Evolutionary conservation across 1,140 invertebrate genomes (phyloP).

Genomic region (Micrasema minimum): DNA sequence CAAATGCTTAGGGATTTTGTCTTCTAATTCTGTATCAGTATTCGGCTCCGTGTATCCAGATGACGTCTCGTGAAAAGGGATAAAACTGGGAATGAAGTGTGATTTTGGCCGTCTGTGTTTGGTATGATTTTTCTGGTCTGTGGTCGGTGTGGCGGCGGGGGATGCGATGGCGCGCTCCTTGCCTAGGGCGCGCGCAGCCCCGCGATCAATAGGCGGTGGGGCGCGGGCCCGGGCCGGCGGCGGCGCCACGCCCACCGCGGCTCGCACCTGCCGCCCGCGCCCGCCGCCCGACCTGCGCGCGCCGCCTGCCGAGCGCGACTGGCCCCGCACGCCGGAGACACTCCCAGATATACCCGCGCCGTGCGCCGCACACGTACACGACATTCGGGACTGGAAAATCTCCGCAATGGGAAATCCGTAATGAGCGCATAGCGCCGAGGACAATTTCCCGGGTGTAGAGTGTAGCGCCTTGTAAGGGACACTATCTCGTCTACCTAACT

Average conservation of each 20-base stretch:
- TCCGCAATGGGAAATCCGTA: constrained; percentile 34
- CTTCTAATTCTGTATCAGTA: no score
- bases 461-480: background rate
- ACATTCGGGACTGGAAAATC: constrained; percentile 15
- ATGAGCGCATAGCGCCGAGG: constrained; percentile 1
- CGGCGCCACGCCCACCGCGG: constrained; percentile 51
- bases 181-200: constrained; percentile 35
- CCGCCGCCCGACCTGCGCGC: constrained; percentile 7
- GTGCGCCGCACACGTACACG: constrained; percentile 28
- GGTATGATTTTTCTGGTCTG: no score
- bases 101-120: no score
- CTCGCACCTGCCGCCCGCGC: constrained; percentile 41
- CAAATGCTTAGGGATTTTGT: no score
- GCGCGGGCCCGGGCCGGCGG: constrained; percentile 37
- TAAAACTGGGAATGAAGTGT: no score
- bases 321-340: constrained; percentile 26
- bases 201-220: constrained; percentile 45
- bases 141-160: background rate
- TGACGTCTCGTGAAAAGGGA: no score
- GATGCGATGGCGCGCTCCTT: no score
- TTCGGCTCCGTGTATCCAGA: background rate
- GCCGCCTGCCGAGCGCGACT: constrained; percentile 15
- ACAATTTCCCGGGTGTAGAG: background rate
- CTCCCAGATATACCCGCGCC: constrained; percentile 33
- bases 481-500: no score